These are phyloP conservation scores for Isurus oxyrinchus DNA, from an alignment of 2,113 vertebrate species.

Conservation along the genomic window DNA sequence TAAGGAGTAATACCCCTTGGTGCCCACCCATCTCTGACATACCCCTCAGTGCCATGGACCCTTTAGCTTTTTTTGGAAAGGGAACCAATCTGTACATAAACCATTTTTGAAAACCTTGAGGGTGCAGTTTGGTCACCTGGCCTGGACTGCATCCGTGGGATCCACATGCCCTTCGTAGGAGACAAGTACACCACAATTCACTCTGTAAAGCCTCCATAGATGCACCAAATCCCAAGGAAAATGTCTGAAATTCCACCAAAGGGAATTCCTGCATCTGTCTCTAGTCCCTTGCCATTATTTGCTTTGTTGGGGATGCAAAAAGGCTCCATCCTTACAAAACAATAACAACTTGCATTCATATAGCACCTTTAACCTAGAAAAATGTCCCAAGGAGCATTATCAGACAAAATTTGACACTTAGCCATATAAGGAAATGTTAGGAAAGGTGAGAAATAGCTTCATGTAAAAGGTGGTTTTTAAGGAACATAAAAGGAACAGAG, in stretches of 20 bases:
- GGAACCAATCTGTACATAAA: neutral
- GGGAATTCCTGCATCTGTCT: neutral
- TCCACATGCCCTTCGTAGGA: neutral
- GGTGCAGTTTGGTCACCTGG: neutral
- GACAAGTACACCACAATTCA: neutral
- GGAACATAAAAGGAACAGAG: neutral
- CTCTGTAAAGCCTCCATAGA: neutral
- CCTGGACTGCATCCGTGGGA: neutral
- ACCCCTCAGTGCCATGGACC: neutral
- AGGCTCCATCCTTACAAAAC: neutral
- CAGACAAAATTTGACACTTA: neutral
- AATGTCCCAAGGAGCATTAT: neutral
- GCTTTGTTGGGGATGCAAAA: neutral
- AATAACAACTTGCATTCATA: neutral
- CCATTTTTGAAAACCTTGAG: neutral
- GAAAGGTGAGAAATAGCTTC: neutral
- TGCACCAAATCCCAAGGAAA: neutral
- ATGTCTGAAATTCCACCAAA: neutral
- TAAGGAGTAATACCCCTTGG: neutral
- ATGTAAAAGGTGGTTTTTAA: neutral
- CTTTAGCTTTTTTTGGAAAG: neutral
- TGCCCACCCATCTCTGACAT: neutral
- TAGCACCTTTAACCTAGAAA: neutral
- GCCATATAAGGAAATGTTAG: neutral
- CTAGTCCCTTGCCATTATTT: neutral